Conservation (phyloP, 1,140 invertebrate species). For the Zaprionus taronus region DNA sequence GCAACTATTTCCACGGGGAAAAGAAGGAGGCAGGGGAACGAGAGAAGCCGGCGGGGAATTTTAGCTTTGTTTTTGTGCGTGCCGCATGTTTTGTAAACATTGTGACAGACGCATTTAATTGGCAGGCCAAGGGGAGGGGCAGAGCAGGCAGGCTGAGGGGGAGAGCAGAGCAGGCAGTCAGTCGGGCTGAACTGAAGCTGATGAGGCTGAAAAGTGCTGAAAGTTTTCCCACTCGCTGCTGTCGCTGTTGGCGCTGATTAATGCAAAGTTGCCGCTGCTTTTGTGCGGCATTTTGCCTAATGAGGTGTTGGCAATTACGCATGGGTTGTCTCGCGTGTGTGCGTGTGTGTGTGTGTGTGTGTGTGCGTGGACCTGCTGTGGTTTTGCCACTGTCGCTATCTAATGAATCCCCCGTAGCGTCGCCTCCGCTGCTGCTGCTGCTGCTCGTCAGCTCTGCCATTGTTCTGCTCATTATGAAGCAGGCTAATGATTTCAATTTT, state of each 20-base stretch:
- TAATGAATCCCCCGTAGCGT: slow-evolving; percentile 43
- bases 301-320: slow-evolving; percentile 67
- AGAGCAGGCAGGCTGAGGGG: too few relatives aligned
- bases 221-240: slow-evolving; percentile 34
- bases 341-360: slow-evolving; percentile 10
- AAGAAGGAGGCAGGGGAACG: not conserved
- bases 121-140: slow-evolving; percentile 39
- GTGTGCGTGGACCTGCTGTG: not conserved
- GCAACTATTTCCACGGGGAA: slow-evolving; percentile 41
- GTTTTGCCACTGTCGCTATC: slow-evolving; percentile 28
- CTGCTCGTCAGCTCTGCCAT: slow-evolving; percentile 56
- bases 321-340: slow-evolving; percentile 18
- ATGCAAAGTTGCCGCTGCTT: slow-evolving; percentile 47
- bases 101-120: slow-evolving; percentile 70
- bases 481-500: slow-evolving; percentile 65
- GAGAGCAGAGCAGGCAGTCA: too few relatives aligned
- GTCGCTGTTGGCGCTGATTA: slow-evolving; percentile 58
- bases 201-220: slow-evolving; percentile 30
- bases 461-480: slow-evolving; percentile 40
- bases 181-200: slow-evolving; percentile 22
- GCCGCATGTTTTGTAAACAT: slow-evolving; percentile 42
- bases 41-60: not conserved
- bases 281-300: slow-evolving; percentile 57
- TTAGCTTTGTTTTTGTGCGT: slow-evolving; percentile 11
- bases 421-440: not conserved